Base-by-base conservation (phyloP, 2,888 invertebrate genomes). In the Orthosia cruda region DNA sequence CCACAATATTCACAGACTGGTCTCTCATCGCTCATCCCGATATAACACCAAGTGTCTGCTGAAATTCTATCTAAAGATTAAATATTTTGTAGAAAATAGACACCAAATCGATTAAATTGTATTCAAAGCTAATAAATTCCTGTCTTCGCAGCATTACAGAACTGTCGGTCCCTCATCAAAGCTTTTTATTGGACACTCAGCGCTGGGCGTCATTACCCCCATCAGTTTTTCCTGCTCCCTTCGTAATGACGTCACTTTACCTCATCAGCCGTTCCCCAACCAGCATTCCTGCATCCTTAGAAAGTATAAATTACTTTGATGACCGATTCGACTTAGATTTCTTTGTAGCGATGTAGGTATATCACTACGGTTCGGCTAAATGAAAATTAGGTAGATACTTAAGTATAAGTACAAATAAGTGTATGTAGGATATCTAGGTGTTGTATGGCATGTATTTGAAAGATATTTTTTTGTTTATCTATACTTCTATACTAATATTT, bases 181-280 rank as follows among this genome's bases (percentile, higher is more conserved):
- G 74, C 66, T 74, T 84, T 81, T 73, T 80, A 83, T 83, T 62
- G 57, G 66, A 64, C 49, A 80, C 81, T 84, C 74, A 49, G 59
- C 67, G 54, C 67, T 65, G 55, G 74, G 52, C 59, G 59, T 71
- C 81, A 81, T 81, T 71, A 84, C 70, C 58, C 63, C 66, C n/a
- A 70, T 80, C 80, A 64, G 63, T 64, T 81, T 84, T 80, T 70
- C 55, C 66, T 52, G 74, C 16, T 70, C 63, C 58, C 65, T 66
- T 66, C 84, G 59, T 73, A 74, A 84, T 69, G 69, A 74, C 81
- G 50, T 70, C 80, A 73, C 69, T 70, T 83, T 66, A 63, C 47
- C 66, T 81, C 81, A 83, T 66, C 63, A 84, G 23, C n/a, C 20
- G 52, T 40, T 66, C 49, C 26, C 26, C 13, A 55, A 16, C 23